Base-by-base conservation (phyloP, 2,113 vertebrate species). In the Hypomesus transpacificus region DNA sequence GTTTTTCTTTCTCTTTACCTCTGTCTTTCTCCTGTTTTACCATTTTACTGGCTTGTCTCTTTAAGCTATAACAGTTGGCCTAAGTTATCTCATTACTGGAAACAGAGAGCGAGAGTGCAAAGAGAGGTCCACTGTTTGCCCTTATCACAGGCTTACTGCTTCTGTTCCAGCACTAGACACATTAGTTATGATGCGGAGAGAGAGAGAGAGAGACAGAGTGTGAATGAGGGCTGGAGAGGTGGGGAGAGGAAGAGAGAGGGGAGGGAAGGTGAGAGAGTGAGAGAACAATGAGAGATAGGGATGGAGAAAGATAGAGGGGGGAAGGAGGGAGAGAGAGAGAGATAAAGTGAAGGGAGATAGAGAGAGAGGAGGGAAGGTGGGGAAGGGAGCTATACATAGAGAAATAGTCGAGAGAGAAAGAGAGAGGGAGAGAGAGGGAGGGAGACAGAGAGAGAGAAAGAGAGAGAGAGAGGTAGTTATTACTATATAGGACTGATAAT, bases 11-110 rank as follows among this genome's bases (percentile, higher is more conserved):
- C 16, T 28, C 18, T 21, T 51, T 52, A 13, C 28, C 14, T 34
- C 26, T 34, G 4, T 28, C 62, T 64, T 18, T 22, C 20, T 67
- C 20, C 21, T 21, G 1, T 16, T 24, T 50, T 24, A 46, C 9
- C 9, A 46, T 46, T 46, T 66, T 50, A 0, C 34, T 53, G 8
- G 17, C 17, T 46, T 20, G 39, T 66, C 39, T 66, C 14, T 34
- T 50, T n/a, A 21, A 61, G 69, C 34, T 16, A 17, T 70, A 14
- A 51, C 34, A 21, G 18, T 39, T 59, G 56, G 58, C 28, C 31
- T 14, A 31, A 39, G 54, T 21, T 13, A 62, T 26, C 53, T 70
- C 58, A 62, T 62, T 71, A 71, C 50, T 6, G 28, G 59, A 52
- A 46, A 46, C 21, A 16, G 14, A 51, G 39, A 56, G 54, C 4